Percentiles rank a stretch among this genome's conserved stretches.
Conservation (phyloP, 2,113 vertebrate species). For the Garra rufa region DNA sequence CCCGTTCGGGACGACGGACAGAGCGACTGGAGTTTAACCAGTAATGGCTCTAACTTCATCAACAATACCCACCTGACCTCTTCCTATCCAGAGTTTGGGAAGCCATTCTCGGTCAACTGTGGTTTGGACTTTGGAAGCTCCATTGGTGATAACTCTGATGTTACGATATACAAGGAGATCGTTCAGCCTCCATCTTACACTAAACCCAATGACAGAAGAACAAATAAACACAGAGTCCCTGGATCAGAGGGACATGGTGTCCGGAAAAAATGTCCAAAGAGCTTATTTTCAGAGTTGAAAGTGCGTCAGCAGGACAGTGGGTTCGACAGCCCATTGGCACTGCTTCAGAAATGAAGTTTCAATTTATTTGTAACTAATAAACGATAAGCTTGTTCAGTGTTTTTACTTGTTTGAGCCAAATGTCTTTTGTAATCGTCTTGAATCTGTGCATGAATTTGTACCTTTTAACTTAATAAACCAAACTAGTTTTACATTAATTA, state of each 20-base stretch:
- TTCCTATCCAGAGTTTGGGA: slow-evolving; percentile 50
- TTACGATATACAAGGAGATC: slow-evolving; percentile 72
- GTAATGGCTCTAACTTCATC: slow-evolving; percentile 54
- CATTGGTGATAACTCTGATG: slow-evolving; percentile 60
- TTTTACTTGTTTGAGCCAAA: background rate
- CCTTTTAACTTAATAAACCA: slow-evolving; percentile 35
- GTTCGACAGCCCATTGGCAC: slow-evolving; percentile 79
- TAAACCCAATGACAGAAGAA: slow-evolving; percentile 38
- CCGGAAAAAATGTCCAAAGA: slow-evolving; percentile 49
- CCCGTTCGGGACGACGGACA: slow-evolving; percentile 78
- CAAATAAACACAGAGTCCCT: slow-evolving; percentile 59
- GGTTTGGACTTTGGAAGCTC: slow-evolving; percentile 55
- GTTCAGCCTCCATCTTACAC: slow-evolving; percentile 39
- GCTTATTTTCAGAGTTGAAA: slow-evolving; percentile 68
- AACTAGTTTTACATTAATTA: background rate
- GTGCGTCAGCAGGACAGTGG: slow-evolving; percentile 80
- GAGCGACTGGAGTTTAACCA: slow-evolving; percentile 70
- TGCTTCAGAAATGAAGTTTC: slow-evolving; percentile 59
- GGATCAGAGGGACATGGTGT: slow-evolving; percentile 66
- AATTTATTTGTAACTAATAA: background rate
- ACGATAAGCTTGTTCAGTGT: background rate
- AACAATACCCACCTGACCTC: slow-evolving; percentile 47
- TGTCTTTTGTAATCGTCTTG: background rate
- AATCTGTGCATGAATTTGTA: background rate
- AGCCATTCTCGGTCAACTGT: slow-evolving; percentile 30